phyloP scores from a whole-genome alignment of 2,113 vertebrate genomes.

The Gasterosteus aculeatus region DNA sequence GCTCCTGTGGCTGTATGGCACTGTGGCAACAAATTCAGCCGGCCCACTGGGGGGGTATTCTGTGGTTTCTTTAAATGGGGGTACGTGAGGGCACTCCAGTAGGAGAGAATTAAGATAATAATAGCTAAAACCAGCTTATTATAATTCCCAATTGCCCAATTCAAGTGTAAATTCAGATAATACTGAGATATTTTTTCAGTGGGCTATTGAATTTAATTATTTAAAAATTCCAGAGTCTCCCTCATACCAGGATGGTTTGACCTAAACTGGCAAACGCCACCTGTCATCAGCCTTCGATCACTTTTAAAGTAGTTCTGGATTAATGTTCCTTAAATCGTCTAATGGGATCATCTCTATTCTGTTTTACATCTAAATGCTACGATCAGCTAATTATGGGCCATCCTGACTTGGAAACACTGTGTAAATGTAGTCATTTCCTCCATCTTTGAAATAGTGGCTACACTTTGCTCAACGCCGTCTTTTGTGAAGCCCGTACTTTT shows the following conservation, averaged over 20 bases:
- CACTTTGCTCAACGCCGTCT: not conserved
- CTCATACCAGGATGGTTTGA: no score
- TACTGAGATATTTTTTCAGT: no score
- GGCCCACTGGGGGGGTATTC: not conserved
- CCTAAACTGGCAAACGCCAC: no score
- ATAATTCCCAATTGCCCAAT: no score
- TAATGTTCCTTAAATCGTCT: not conserved
- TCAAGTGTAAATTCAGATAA: no score
- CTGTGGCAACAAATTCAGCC: slow-evolving; percentile 45
- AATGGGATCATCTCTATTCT: not conserved
- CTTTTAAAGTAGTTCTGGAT: not conserved
- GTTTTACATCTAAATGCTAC: not conserved
- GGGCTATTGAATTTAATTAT: no score
- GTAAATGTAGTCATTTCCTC: not conserved
- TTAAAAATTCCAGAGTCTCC: no score
- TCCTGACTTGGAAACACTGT: not conserved
- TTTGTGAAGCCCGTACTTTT: slow-evolving; percentile 2
- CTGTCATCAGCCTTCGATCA: no score
- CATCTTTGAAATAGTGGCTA: not conserved
- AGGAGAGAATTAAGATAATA: no score
- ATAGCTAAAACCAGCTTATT: no score
- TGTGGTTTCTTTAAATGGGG: no score
- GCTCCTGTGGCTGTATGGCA: slow-evolving; percentile 27
- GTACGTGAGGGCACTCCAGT: no score
- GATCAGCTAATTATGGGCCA: not conserved